Percentiles rank a stretch among this genome's conserved stretches.
Evolutionary conservation across 2,888 invertebrate species (phyloP).

Genomic region (Ashinkailepas kermadecensis): DNA sequence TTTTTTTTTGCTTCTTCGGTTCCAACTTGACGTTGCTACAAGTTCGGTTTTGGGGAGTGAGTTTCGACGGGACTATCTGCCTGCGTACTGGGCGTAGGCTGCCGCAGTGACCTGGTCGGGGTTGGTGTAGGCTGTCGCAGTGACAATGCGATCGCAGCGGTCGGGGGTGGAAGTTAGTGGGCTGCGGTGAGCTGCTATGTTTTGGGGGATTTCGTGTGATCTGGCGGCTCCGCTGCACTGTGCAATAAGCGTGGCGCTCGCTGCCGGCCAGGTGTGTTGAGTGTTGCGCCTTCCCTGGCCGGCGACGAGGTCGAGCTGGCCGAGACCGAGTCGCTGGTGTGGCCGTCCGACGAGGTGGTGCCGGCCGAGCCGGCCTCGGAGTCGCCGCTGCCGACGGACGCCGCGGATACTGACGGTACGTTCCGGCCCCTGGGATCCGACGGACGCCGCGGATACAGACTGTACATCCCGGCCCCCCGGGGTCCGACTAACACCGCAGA

Average conservation of each 20-base stretch:
- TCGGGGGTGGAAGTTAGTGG: not conserved
- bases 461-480: not conserved
- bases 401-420: not conserved
- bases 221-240: not conserved
- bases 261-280: not conserved
- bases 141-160: not conserved
- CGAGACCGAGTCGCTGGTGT: slow-evolving; percentile 4
- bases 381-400: not conserved
- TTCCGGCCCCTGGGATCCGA: not conserved
- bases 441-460: not conserved
- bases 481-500: too few relatives aligned
- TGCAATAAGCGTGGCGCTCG: too few relatives aligned
- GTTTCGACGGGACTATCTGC: too few relatives aligned
- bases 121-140: too few relatives aligned
- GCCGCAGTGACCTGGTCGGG: too few relatives aligned
- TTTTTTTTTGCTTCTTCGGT: too few relatives aligned
- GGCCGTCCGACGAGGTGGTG: not conserved
- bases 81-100: too few relatives aligned
- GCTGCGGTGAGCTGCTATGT: not conserved
- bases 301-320: not conserved
- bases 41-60: too few relatives aligned
- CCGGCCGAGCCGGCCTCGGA: not conserved
- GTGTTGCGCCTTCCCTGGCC: not conserved
- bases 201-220: slow-evolving; percentile 34
- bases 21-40: too few relatives aligned